phyloP scores from a whole-genome alignment of 92 coral and sea anemone species.

The Meandrina meandrites region DNA sequence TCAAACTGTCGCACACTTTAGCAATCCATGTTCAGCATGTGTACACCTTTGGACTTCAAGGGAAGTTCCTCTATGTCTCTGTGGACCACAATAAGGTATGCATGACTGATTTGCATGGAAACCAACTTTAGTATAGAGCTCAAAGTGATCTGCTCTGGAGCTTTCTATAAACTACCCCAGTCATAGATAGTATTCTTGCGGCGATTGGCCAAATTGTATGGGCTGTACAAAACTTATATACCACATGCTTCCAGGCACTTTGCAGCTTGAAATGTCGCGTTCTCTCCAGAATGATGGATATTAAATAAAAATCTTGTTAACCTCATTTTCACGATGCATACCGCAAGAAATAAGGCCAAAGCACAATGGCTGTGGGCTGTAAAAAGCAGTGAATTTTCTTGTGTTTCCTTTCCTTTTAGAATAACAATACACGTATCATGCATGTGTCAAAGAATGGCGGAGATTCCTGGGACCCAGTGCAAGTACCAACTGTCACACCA shows the following conservation, averaged over 20 bases:
- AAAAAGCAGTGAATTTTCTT: background rate
- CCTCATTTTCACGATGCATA: background rate
- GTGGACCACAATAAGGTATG: slow-evolving; percentile 74
- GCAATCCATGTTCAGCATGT: slow-evolving; percentile 68
- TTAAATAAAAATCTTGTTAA: background rate
- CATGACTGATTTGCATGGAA: no score
- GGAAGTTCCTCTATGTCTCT: slow-evolving; percentile 75
- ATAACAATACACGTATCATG: slow-evolving; percentile 77
- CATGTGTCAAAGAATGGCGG: slow-evolving; percentile 87
- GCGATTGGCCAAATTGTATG: no score
- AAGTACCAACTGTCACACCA: slow-evolving; percentile 72
- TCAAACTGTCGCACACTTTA: background rate
- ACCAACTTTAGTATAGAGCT: no score
- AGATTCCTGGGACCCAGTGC: slow-evolving; percentile 69
- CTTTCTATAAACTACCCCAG: no score
- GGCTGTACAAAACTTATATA: no score
- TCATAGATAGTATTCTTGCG: no score
- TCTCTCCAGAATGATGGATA: no score
- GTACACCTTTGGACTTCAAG: slow-evolving; percentile 85
- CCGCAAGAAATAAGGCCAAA: background rate
- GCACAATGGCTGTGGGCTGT: background rate
- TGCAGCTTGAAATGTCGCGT: no score
- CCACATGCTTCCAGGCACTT: no score
- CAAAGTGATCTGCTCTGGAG: no score
- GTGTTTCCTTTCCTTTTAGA: slow-evolving; percentile 37